A percentile compares a stretch with the other conserved stretches of the same genome.
These are phyloP conservation scores for Drosophila tristis DNA, from an alignment of 1,140 invertebrate species.

Conservation along the genomic window DNA sequence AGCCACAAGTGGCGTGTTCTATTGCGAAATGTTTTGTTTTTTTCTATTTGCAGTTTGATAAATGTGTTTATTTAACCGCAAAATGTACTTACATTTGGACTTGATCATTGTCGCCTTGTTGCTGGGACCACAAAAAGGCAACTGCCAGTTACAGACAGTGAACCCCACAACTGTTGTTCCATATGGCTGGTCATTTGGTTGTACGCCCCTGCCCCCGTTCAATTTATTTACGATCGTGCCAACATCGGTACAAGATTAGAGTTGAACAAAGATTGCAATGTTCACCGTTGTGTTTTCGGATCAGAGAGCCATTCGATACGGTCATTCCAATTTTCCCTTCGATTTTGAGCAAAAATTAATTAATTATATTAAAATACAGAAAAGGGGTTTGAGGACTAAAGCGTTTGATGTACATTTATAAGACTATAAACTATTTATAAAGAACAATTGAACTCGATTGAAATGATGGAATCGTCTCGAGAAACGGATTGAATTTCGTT, in stretches of 20 bases:
- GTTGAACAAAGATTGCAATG: conserved; percentile 1
- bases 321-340: too few species aligned
- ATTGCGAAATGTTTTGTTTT: neutral
- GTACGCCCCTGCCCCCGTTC: neutral
- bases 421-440: neutral
- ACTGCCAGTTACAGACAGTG: too few species aligned
- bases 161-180: conserved; percentile 31
- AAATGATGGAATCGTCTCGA: neutral
- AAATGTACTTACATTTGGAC: neutral
- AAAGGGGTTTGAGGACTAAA: neutral
- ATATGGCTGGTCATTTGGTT: conserved; percentile 48
- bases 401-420: neutral
- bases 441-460: neutral
- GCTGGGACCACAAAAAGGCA: too few species aligned
- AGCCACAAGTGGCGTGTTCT: neutral
- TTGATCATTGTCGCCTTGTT: too few species aligned
- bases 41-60: conserved; percentile 1
- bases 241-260: conserved; percentile 8
- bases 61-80: conserved; percentile 1
- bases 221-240: conserved; percentile 46
- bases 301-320: too few species aligned
- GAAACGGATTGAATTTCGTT: neutral
- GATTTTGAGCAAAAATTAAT: too few species aligned
- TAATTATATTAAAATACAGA: too few species aligned
- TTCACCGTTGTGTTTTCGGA: too few species aligned